Evolutionary conservation across 2,113 vertebrate genomes (phyloP), one percentile per base, ranked within the genome.

Genomic region (Sturnira hondurensis): DNA sequence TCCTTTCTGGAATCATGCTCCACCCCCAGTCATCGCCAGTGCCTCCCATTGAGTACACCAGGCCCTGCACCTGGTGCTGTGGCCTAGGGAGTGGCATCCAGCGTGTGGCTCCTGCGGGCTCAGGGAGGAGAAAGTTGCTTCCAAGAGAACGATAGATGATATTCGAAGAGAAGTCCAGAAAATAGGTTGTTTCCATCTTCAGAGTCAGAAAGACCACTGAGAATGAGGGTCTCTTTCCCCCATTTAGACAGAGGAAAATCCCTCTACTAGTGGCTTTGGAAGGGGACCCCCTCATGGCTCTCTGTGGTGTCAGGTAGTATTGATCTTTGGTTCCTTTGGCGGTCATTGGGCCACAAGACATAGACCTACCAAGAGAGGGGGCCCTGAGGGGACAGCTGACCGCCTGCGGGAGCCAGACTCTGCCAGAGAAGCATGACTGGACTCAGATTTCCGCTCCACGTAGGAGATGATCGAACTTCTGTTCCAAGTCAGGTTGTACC

Each of bases 191-290:
- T 73, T 86, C 45, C 38, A 45, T 73, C 54, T 52, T 43, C 15
- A 36, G 52, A 14, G 38, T 50, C 13, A 4, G 33, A 36, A 5
- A 47, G 68, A 16, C 61, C 56, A 26, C 43, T n/a, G 9, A 74
- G 50, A 77, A 14, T 7, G 68, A 70, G 41, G 24, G 36, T 33
- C 56, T 68, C 26, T 56, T 33, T 43, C 31, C 9, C n/a, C 52
- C 71, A 10, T 31, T 84, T 70, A 43, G n/a, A 61, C 58, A 15
- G 45, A 67, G 67, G 36, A 70, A 38, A 71, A 3, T 87, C 41
- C 88, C 61, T 91, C 61, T 31, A 22, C 19, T 45, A 89, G 71
- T 52, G 26, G 86, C 22, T 78, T 67, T 93, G 68, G 45, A 87
- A 73, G 36, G 52, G 52, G 78, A 67, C 58, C 68, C 14, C 24